Evolutionary conservation across 2,888 invertebrate species (phyloP).

Genomic region (Pammene aurita): DNA sequence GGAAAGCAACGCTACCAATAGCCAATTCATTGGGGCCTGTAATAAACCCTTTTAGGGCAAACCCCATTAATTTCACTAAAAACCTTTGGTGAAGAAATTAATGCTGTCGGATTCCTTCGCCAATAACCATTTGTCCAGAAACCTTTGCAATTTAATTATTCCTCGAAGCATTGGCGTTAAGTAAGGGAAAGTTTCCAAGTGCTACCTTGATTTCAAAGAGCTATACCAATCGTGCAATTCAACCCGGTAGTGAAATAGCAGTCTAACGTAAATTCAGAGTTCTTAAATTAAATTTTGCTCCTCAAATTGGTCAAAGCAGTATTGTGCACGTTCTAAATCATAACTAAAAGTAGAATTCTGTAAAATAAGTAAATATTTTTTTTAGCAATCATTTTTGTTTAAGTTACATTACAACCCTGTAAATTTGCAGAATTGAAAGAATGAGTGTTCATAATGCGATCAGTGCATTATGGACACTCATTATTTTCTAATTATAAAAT

Average conservation of each 20-base stretch:
- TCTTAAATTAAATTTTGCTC: slow-evolving; percentile 17
- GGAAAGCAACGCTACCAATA: slow-evolving; percentile 57
- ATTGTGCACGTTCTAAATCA: neutral
- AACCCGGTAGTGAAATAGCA: slow-evolving; percentile 61
- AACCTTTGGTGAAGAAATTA: slow-evolving; percentile 63
- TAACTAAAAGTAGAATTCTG: slow-evolving; percentile 49
- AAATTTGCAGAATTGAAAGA: too few species aligned
- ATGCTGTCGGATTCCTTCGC: slow-evolving; percentile 58
- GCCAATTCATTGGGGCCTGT: slow-evolving; percentile 58
- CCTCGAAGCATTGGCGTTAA: slow-evolving; percentile 56
- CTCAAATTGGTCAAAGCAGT: slow-evolving; percentile 1
- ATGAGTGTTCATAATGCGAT: too few species aligned
- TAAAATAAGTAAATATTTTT: neutral
- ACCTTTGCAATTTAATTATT: slow-evolving; percentile 68
- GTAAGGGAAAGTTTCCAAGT: slow-evolving; percentile 52
- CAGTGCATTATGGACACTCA: too few species aligned
- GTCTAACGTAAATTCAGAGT: slow-evolving; percentile 52
- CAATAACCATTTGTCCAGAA: slow-evolving; percentile 63
- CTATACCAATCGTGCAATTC: slow-evolving; percentile 47
- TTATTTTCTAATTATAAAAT: too few species aligned
- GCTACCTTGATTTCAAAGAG: slow-evolving; percentile 55
- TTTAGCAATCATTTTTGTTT: neutral
- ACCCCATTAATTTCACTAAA: slow-evolving; percentile 62
- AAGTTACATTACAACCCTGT: too few species aligned
- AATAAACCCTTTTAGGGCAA: slow-evolving; percentile 59